Evolutionary conservation across 2,797 vertebrate genomes (phyloP).

Genomic region (Micropoecilia bifurca): DNA sequence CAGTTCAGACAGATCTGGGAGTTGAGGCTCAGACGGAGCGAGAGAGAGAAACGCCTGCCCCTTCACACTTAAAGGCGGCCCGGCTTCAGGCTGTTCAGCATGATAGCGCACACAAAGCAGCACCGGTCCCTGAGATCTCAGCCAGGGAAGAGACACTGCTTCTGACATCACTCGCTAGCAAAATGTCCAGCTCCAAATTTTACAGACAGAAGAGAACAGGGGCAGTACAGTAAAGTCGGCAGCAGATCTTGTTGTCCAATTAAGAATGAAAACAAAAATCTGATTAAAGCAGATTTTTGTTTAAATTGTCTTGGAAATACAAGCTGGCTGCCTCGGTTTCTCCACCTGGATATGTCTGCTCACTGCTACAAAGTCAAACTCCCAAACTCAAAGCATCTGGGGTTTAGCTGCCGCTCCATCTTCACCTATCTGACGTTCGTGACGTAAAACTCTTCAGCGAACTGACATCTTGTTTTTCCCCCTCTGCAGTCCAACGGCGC

Average conservation of each 20-base stretch:
- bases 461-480: conserved; percentile 36
- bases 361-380: conserved; percentile 31
- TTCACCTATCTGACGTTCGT: conserved; percentile 29
- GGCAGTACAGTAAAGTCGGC: neutral
- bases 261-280: neutral
- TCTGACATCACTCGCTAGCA: conserved; percentile 28
- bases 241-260: neutral
- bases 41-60: conserved; percentile 33
- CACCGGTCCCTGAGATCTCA: conserved; percentile 42
- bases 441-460: conserved; percentile 29
- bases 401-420: conserved; percentile 19
- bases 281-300: neutral
- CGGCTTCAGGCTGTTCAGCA: conserved; percentile 50
- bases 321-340: neutral
- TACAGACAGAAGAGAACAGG: conserved; percentile 7
- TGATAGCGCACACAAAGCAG: conserved; percentile 37
- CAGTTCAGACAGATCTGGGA: conserved; percentile 38
- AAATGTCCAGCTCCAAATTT: conserved; percentile 39
- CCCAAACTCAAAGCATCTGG: conserved; percentile 29
- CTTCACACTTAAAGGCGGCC: conserved; percentile 42
- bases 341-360: conserved; percentile 24
- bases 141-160: conserved; percentile 27
- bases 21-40: conserved; percentile 28
- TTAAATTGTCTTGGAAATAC: neutral
- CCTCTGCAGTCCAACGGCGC: conserved; percentile 82